Base-by-base conservation (phyloP, 2,113 vertebrate species). In the Otis tarda region DNA sequence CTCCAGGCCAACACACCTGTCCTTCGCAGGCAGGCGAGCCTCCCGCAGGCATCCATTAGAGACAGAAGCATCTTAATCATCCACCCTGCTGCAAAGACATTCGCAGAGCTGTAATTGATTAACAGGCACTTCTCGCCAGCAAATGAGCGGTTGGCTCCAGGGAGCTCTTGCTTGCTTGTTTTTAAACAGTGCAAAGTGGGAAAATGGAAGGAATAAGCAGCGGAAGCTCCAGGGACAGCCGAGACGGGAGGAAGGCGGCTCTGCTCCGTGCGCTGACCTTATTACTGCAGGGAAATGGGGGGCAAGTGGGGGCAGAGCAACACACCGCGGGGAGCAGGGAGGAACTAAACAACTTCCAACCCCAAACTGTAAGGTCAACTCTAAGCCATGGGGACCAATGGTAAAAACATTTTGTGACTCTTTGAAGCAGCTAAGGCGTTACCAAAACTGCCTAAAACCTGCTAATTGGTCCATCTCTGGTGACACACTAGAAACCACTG, bases 91-190 rank as follows among this genome's bases (percentile, higher is more conserved):
- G 90, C 88, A 95, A 79, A 94, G 12, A 68, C 30, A 1, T 88
- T 87, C 3, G 0, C 90, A 80, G 93, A 90, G 90, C 93, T 96
- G 83, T 97, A 96, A 96, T 96, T 97, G 94, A 97, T 97, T 96
- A 97, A 77, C 95, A 93, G 92, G 92, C 93, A 93, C 92, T 4
- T 93, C 93, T 88, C 90, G 90, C 93, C 94, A 94, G 95, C 93
- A 96, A 92, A 95, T 55, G 92, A 96, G 85, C 31, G 1, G 21
- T 33, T 91, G 90, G 82, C 96, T 96, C 94, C 90, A 86, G 94
- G 96, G 94, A 96, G 92, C 92, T 95, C 93, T 97, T 83, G 85
- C 87, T 94, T 89, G 91, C 93, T 95, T 97, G 95, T 97, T 96
- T 96, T 93, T 95, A 95, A 97, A 96, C 96, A 97, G 85, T 80